phyloP scores from a whole-genome alignment of 2,113 vertebrate species.

The Alexandromys fortis region DNA sequence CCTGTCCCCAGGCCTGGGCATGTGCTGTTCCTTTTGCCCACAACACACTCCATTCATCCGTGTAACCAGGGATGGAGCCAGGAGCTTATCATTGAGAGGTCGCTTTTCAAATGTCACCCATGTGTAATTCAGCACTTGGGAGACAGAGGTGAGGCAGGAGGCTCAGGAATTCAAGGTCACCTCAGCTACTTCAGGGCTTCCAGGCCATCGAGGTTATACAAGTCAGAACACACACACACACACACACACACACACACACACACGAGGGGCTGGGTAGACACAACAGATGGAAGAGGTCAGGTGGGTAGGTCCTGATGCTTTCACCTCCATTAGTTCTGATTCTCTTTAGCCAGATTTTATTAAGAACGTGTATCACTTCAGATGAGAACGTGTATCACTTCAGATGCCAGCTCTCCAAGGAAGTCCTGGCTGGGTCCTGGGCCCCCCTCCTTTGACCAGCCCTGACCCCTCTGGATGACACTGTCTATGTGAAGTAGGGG shows the following conservation, averaged over 20 bases:
- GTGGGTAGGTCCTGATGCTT: background rate
- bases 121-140: background rate
- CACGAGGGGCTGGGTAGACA: background rate
- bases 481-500: background rate
- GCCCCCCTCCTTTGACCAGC: background rate
- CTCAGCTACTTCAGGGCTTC: background rate
- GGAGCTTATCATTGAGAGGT: background rate
- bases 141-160: background rate
- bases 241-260: background rate
- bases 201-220: background rate
- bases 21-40: background rate
- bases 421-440: background rate
- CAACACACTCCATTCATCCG: background rate
- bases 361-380: background rate
- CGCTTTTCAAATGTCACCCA: background rate
- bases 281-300: background rate
- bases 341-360: background rate
- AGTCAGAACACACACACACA: background rate
- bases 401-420: background rate
- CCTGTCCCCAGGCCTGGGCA: background rate
- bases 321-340: background rate
- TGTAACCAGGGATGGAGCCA: background rate
- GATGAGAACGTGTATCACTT: background rate
- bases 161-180: background rate
- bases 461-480: background rate